These are phyloP conservation scores for Heliconius charithonia DNA, from an alignment of 2,888 invertebrate species.

Conservation along the genomic window DNA sequence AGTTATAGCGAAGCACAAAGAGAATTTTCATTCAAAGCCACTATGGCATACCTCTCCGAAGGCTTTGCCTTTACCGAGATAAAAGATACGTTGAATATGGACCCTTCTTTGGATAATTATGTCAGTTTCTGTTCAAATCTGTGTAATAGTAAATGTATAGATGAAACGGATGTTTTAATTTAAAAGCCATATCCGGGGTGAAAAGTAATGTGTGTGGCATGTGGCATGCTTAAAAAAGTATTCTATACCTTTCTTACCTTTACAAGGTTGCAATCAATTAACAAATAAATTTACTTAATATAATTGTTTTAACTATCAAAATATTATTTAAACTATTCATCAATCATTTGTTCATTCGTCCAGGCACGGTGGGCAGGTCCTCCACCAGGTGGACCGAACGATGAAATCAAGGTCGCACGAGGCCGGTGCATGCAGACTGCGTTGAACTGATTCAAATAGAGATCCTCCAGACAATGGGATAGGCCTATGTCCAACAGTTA, in stretches of 20 bases:
- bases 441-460: too few species aligned
- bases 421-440: too few species aligned
- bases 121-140: neutral
- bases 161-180: neutral
- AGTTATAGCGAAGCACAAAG: neutral
- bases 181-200: neutral
- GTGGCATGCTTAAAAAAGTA: neutral
- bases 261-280: too few species aligned
- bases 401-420: too few species aligned
- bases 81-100: conserved; percentile 5
- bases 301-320: neutral
- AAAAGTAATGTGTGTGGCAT: neutral
- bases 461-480: too few species aligned
- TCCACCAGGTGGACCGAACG: too few species aligned
- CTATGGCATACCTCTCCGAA: neutral
- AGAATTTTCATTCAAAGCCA: conserved; percentile 13
- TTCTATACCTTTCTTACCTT: too few species aligned
- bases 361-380: neutral
- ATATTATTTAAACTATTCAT: neutral
- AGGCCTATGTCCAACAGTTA: too few species aligned
- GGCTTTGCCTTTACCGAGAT: conserved; percentile 2
- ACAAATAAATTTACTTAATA: neutral
- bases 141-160: neutral
- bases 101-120: conserved; percentile 5
- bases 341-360: neutral